A percentile compares a stretch with the other conserved stretches of the same genome.
Evolutionary conservation across 2,113 vertebrate species (phyloP).

Genomic region (Chaenogobius annularis): DNA sequence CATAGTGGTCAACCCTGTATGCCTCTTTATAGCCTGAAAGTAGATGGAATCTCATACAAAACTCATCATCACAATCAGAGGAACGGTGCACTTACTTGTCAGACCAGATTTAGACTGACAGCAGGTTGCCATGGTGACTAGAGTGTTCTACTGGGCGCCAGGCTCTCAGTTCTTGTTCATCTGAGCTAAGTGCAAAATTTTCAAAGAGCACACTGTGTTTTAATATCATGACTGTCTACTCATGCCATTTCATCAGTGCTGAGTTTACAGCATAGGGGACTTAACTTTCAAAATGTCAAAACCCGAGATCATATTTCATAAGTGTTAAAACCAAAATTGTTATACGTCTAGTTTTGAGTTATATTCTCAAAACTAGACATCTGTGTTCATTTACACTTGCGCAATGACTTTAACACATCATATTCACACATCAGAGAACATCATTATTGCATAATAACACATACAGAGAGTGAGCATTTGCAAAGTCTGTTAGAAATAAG

Average conservation of each 20-base stretch:
- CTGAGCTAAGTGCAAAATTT: constrained; percentile 11
- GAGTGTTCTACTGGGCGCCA: constrained; percentile 19
- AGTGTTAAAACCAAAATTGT: neutral
- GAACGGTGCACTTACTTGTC: constrained; percentile 9
- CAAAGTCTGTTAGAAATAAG: neutral
- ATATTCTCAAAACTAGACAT: neutral
- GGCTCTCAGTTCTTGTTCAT: neutral
- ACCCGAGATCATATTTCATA: neutral
- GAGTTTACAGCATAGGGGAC: neutral
- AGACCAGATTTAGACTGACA: constrained; percentile 35
- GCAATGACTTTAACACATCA: neutral
- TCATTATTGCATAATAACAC: neutral
- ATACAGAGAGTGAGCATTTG: neutral
- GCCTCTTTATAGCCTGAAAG: neutral
- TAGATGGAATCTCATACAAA: constrained; percentile 7
- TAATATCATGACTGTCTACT: neutral
- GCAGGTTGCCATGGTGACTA: constrained; percentile 44
- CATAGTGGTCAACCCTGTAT: neutral
- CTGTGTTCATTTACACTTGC: neutral
- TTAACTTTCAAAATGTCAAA: neutral
- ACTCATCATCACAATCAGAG: constrained; percentile 25
- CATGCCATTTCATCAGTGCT: neutral
- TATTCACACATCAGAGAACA: neutral
- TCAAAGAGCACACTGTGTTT: neutral
- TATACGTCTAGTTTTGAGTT: no score